Evolutionary conservation across 2,113 vertebrate genomes (phyloP), one percentile per base, ranked within the genome.

Genomic region (Epinephelus cyanopodus): DNA sequence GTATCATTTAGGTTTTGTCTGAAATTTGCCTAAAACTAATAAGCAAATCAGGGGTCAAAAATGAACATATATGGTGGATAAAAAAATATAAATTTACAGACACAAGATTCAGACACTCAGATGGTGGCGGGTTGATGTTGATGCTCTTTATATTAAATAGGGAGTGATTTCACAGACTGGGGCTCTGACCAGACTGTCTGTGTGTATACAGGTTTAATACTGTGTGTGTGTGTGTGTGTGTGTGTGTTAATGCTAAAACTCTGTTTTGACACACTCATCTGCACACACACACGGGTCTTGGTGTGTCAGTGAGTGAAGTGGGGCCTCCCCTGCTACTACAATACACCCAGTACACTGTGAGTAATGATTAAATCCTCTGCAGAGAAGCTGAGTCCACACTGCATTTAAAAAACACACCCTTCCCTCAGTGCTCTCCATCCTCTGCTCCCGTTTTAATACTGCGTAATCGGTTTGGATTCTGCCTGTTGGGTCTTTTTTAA

Each of bases 311-410:
- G 61, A 50, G 73, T 53, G 72, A 11, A 6, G 61, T 7, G 79
- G 83, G 83, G 84, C 86, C 88, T 88, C 77, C 72, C 47, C 37
- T 64, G 74, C 74, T 15, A 70, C 57, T 27, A 91, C 88, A 92
- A 91, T 87, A 81, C 25, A 21, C 9, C 8, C 89, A 79, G 72
- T 42, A 33, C 83, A 33, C 65, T 89, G 91, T 92, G 76, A 92
- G 76, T 92, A 92, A 92, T 89, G 87, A 27, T 69, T 88, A 90
- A 92, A 92, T 90, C 89, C 77, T 79, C 48, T 57, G 77, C 42
- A 45, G 64, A 69, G 85, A 81, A 54, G 80, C 47, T 25, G 33
- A 42, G 48, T 83, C 70, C 74, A 57, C 29, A 39, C 72, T 48
- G 45, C 66, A 27, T 79, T 60, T 72, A 66, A 66, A 57, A 50